phyloP scores from a whole-genome alignment of 1,140 invertebrate genomes.

The Stegodyphus mimosarum region DNA sequence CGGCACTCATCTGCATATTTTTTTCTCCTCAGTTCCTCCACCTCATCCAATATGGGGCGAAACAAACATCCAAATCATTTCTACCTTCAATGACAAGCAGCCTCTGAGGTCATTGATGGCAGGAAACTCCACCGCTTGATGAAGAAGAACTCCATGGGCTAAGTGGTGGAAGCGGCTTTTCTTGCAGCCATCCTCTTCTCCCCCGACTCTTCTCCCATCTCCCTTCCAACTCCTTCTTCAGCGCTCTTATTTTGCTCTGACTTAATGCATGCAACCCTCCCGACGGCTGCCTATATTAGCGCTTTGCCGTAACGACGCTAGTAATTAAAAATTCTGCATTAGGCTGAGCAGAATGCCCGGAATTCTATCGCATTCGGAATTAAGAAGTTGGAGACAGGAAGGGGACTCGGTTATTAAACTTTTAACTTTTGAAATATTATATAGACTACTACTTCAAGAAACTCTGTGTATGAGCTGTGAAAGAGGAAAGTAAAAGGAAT shows the following conservation, averaged over 20 bases:
- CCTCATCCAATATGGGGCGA: slow-evolving; percentile 2
- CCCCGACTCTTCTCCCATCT: background rate
- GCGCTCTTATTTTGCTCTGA: slow-evolving; percentile 24
- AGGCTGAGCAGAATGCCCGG: slow-evolving; percentile 49
- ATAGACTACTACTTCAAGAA: slow-evolving; percentile 21
- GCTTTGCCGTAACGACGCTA: slow-evolving; percentile 48
- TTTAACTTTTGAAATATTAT: slow-evolving; percentile 56
- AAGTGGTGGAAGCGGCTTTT: slow-evolving; percentile 43
- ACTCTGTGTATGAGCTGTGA: background rate
- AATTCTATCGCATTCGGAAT: slow-evolving; percentile 57
- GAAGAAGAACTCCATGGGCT: slow-evolving; percentile 26
- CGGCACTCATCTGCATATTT: slow-evolving; percentile 18
- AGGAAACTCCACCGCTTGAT: background rate
- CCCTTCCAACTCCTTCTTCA: background rate
- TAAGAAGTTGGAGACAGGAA: slow-evolving; percentile 32
- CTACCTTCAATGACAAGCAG: slow-evolving; percentile 36
- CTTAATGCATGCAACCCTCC: slow-evolving; percentile 46
- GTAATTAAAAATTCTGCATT: slow-evolving; percentile 61
- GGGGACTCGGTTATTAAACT: slow-evolving; percentile 48
- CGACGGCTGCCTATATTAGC: slow-evolving; percentile 47
- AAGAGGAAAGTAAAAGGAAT: slow-evolving; percentile 23
- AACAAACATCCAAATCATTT: slow-evolving; percentile 39
- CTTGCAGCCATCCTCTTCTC: slow-evolving; percentile 23
- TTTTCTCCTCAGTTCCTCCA: background rate
- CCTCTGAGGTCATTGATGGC: slow-evolving; percentile 28